These are phyloP conservation scores for Pseudobourletiella spinata DNA, from an alignment of 1,140 invertebrate species.

Conservation along the genomic window DNA sequence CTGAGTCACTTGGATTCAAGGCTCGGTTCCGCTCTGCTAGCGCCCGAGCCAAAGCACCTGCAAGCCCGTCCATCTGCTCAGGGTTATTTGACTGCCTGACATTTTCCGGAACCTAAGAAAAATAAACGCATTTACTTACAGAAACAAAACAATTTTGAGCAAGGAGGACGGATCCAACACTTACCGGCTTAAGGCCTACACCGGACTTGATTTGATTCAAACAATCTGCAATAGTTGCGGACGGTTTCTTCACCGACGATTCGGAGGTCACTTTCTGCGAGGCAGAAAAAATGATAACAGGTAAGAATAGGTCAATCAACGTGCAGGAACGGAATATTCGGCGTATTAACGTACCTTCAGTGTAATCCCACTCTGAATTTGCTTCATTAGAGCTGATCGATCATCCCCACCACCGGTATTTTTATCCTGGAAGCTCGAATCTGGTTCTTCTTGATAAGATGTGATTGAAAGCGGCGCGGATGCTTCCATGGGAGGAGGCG, in stretches of 20 bases:
- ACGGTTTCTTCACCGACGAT: constrained; percentile 7
- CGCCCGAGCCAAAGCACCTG: constrained; percentile 65
- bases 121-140: background rate
- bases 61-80: constrained; percentile 49
- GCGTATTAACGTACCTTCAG: constrained; percentile 47
- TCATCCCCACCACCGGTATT: constrained; percentile 42
- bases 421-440: constrained; percentile 12
- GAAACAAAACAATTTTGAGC: background rate
- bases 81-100: constrained; percentile 8
- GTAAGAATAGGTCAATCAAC: background rate
- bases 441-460: background rate
- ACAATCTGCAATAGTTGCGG: constrained; percentile 53
- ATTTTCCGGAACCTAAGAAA: constrained; percentile 16
- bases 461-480: constrained; percentile 16
- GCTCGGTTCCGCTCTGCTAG: constrained; percentile 60
- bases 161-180: constrained; percentile 15
- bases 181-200: constrained; percentile 60
- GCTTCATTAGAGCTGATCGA: constrained; percentile 61
- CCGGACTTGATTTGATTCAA: constrained; percentile 71
- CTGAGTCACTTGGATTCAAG: constrained; percentile 51
- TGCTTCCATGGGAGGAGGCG: constrained; percentile 37
- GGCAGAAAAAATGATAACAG: background rate
- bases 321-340: background rate
- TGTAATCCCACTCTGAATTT: constrained; percentile 58
- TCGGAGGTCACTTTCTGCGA: constrained; percentile 39